A percentile compares a stretch with the other conserved stretches of the same genome.
Conservation (phyloP, 2,113 vertebrate genomes). For the Pterocles orientalis region DNA sequence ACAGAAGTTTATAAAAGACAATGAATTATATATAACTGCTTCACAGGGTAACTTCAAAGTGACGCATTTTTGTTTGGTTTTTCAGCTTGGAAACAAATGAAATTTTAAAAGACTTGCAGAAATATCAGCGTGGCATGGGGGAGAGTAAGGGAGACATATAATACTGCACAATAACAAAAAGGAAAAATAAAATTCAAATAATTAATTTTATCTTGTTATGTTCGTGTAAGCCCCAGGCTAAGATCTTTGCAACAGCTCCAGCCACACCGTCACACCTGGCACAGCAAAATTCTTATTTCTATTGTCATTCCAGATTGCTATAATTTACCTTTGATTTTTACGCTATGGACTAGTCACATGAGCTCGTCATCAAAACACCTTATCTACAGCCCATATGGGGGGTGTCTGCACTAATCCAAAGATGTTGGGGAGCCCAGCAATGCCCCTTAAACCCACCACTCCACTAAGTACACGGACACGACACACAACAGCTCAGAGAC, state of each 20-base stretch:
- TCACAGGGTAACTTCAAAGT: not conserved
- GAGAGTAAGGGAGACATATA: not conserved
- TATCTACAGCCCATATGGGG: not conserved
- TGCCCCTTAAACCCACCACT: not conserved
- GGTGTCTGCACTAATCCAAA: not conserved
- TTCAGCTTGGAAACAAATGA: not conserved
- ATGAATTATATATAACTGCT: not conserved
- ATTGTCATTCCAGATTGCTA: not conserved
- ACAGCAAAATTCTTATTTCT: not conserved
- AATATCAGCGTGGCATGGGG: not conserved
- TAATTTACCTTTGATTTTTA: not conserved
- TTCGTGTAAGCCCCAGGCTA: not conserved
- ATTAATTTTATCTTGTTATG: not conserved
- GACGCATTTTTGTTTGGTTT: not conserved
- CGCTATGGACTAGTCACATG: not conserved
- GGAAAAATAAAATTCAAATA: not conserved
- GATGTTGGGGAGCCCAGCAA: not conserved
- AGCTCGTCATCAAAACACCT: not conserved
- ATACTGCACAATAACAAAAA: not conserved
- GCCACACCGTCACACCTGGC: not conserved
- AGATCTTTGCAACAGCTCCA: not conserved
- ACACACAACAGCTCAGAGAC: rapidly evolving
- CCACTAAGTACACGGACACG: not conserved
- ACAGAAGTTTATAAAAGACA: not conserved
- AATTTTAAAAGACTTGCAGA: not conserved